Evolutionary conservation across 2,888 invertebrate species (phyloP), one percentile per base, ranked within the genome.

Genomic region (Rhodophaea formosa): DNA sequence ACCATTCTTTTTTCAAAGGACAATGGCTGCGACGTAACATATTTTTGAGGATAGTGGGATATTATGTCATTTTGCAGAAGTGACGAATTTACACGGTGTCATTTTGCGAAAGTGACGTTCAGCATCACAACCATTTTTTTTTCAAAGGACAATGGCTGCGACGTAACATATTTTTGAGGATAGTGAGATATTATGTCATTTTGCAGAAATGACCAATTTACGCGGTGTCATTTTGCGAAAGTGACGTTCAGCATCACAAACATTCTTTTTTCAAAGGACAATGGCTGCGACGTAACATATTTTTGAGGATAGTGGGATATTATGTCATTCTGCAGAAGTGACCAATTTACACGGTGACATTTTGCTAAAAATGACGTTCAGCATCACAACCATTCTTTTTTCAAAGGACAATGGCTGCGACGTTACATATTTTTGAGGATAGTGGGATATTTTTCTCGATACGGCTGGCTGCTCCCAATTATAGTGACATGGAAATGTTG

Each of bases 211-310:
- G 23, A 5, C 23, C 23, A 23, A 23, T 23, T 23, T 5, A 23
- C 23, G 2, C 23, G 23, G 5, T 3, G 23, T 3, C 23, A 5
- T 23, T 23, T 23, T 23, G 23, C 23, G 23, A 23, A 3, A 23
- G 23, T 23, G 23, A 5, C 23, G 5, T 23, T 23, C n/a, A n/a
- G n/a, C n/a, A n/a, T n/a, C n/a, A n/a, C n/a, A n/a, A n/a, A n/a
- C n/a, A 89, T 89, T 84, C 88, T 83, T 88, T 90, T 89, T 89
- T 87, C 90, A 89, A 86, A 88, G 90, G 89, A 91, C 91, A 91
- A 91, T 89, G 85, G 83, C 74, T 85, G 35, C 77, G 80, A 81
- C 75, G 82, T 81, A 84, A 84, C 88, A 87, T 88, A 87, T 88
- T 88, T 84, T 81, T 80, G 80, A 81, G 75, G 73, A 85, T 85